Evolutionary conservation across 2,888 invertebrate species (phyloP).

Genomic region (Chalcosyrphus nemorum): DNA sequence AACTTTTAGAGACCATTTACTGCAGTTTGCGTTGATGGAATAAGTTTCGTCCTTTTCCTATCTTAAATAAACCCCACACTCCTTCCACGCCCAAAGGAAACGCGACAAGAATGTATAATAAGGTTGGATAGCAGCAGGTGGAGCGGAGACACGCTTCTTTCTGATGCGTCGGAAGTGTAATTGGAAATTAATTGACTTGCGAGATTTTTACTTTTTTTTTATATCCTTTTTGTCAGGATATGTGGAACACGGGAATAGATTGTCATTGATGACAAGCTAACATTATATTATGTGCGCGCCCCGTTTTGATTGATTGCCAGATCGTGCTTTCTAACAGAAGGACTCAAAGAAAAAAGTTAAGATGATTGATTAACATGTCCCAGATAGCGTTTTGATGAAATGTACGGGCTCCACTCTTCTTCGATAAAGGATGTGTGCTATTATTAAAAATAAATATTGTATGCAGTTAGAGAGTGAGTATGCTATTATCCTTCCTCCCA

Average conservation of each 20-base stretch:
- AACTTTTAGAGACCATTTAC: constrained; percentile 42
- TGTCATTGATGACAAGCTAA: constrained; percentile 34
- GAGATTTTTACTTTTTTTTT: constrained; percentile 7
- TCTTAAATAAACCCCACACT: too few species aligned
- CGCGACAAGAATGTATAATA: constrained; percentile 14
- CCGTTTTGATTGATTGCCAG: constrained; percentile 48
- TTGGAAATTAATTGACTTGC: constrained; percentile 53
- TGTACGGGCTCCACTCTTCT: background rate
- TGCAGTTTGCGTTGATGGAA: constrained; percentile 56
- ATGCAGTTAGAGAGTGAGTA: background rate
- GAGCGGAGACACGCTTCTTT: background rate
- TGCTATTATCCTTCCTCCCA: background rate
- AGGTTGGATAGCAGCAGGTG: background rate
- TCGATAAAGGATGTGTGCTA: background rate
- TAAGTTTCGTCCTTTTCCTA: constrained; percentile 36
- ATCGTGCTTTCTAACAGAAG: background rate
- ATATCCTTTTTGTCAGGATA: background rate
- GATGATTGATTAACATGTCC: constrained; percentile 40
- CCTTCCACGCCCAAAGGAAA: background rate
- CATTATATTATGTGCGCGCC: constrained; percentile 25
- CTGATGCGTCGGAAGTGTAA: constrained; percentile 21
- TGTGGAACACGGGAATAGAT: background rate
- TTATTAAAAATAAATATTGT: background rate
- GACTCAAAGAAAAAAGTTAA: background rate
- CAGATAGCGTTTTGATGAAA: constrained; percentile 1